A percentile compares a stretch with the other conserved stretches of the same genome.
phyloP scores from a whole-genome alignment of 30 jellyfish, hydroid and myxozoan genomes.

The Morbakka virulenta region DNA sequence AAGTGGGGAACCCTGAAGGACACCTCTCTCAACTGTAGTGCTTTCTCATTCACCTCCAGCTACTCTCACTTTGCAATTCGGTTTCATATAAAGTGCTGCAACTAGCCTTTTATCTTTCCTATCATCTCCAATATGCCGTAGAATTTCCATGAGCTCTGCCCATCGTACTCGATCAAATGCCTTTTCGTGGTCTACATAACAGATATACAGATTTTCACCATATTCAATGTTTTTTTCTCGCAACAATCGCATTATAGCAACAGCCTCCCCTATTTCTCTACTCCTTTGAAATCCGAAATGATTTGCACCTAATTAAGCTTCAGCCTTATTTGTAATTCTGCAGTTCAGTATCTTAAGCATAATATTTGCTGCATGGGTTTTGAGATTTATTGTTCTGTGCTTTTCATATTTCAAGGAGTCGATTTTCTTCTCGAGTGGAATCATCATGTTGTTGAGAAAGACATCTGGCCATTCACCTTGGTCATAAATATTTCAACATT shows the following conservation, averaged over 20 bases:
- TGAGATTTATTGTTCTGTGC: background rate
- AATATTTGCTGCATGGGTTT: background rate
- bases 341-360: background rate
- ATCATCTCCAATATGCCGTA: background rate
- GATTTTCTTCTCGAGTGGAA: too few relatives aligned
- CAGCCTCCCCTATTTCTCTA: background rate
- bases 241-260: background rate
- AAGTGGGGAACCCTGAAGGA: background rate
- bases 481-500: too few relatives aligned
- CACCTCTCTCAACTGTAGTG: background rate
- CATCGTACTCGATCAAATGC: background rate
- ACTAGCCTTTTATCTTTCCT: background rate
- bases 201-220: background rate
- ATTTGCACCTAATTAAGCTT: background rate
- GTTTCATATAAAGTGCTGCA: background rate
- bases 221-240: background rate
- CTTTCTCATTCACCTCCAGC: background rate
- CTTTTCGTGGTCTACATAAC: background rate
- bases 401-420: background rate
- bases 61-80: background rate
- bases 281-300: background rate
- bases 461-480: too few relatives aligned
- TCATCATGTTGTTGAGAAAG: too few relatives aligned
- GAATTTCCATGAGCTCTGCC: background rate
- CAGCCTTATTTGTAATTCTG: background rate